Conservation (phyloP, 1,140 invertebrate species). For the Mamestra configurata region DNA sequence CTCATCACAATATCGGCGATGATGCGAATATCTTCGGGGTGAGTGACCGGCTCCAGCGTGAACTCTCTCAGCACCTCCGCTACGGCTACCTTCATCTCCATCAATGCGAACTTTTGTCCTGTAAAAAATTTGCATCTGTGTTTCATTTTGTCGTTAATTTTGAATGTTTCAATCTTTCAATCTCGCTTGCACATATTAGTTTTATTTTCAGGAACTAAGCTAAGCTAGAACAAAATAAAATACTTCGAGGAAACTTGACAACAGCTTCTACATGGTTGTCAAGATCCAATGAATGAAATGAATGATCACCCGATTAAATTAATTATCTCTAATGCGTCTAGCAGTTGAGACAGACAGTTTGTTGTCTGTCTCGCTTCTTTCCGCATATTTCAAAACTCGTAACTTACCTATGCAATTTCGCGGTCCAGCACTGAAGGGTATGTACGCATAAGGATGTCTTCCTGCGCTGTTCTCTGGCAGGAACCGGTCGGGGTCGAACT, state of each 20-base stretch:
- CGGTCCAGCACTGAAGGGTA: conserved; percentile 92
- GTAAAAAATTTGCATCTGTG: neutral
- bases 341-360: no score
- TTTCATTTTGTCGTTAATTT: neutral
- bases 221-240: no score
- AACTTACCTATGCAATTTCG: conserved; percentile 89
- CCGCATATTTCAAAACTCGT: no score
- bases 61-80: conserved; percentile 69
- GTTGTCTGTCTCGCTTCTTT: no score
- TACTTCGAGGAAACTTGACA: no score
- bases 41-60: conserved; percentile 69
- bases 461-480: conserved; percentile 79
- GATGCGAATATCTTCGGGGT: conserved; percentile 67
- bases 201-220: no score
- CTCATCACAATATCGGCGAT: conserved; percentile 68
- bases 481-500: conserved; percentile 90
- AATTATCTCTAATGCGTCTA: no score
- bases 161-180: no score
- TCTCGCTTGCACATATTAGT: no score
- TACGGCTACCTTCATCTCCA: conserved; percentile 73
- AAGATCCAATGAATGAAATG: no score
- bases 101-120: conserved; percentile 80
- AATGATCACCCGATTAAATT: no score
- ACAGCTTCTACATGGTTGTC: no score
- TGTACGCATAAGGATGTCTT: conserved; percentile 88